Evolutionary conservation across 2,113 vertebrate species (phyloP), one percentile per base, ranked within the genome.

Genomic region (Columba livia): DNA sequence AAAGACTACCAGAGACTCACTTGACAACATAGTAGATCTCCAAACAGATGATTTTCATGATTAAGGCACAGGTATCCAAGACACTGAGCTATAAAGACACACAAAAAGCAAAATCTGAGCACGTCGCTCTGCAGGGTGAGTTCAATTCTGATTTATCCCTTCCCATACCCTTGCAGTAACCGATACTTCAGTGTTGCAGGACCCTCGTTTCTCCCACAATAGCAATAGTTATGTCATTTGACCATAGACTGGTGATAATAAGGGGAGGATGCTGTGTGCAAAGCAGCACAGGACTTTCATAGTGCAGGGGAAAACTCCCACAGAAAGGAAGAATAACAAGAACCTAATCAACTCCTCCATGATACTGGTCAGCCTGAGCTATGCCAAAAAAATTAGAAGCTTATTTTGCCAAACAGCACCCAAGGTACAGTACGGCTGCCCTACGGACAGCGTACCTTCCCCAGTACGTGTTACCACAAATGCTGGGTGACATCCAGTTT

Each of bases 11-110:
- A 86, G 90, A 77, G 72, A 98, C 96, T 98, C 97, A 99, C 99
- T 99, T 98, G 97, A 98, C 99, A 51, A 99, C 99, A 51, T 99
- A 99, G 97, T 99, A 99, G 97, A 99, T 99, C 98, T 99, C 99
- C 95, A 99, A 98, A 84, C 99, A 99, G 57, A 99, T 98, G 29
- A 99, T 99, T 97, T 99, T 99, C 99, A 99, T 99, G 81, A 99
- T 99, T 70, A 99, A 99, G 60, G 99, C 99, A 94, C 99, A 99
- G 18, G 99, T 99, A 96, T 99, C 99, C 97, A 99, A 97, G 94
- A 99, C 97, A 73, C 99, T 99, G 66, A 99, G 98, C 99, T 99
- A 96, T 29, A 40, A 94, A 96, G 36, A 79, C 1, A 62, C 66
- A 93, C 67, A 31, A 82, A 67, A 88, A 75, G 32, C 1, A 66